Evolutionary conservation across 1,140 invertebrate species (phyloP).

Genomic region (Trichonephila clavipes): DNA sequence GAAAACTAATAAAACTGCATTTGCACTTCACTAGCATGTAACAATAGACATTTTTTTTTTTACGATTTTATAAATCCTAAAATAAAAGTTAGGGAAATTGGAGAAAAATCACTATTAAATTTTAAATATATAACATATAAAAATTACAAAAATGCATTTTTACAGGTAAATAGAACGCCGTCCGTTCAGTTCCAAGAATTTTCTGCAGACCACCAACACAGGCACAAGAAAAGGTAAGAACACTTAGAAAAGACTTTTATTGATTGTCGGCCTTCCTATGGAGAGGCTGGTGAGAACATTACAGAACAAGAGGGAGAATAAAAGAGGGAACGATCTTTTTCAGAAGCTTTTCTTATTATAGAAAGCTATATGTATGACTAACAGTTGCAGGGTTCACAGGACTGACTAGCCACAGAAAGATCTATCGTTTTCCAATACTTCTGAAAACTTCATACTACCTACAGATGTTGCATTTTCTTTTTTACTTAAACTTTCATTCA

Average conservation of each 20-base stretch:
- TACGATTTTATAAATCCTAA: too few species aligned
- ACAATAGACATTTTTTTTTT: too few species aligned
- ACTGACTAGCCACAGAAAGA: slow-evolving; percentile 15
- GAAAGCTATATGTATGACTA: slow-evolving; percentile 51
- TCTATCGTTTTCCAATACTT: slow-evolving; percentile 71
- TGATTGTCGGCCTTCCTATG: background rate
- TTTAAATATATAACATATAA: too few species aligned
- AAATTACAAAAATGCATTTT: too few species aligned
- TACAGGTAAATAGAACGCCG: too few species aligned
- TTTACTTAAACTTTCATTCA: background rate
- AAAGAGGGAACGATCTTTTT: slow-evolving; percentile 12
- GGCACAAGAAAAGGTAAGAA: background rate
- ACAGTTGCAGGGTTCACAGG: slow-evolving; percentile 60
- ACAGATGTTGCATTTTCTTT: slow-evolving; percentile 8
- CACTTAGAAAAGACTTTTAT: slow-evolving; percentile 6
- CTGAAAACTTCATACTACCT: slow-evolving; percentile 45
- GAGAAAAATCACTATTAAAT: too few species aligned
- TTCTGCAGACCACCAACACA: background rate
- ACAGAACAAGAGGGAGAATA: slow-evolving; percentile 10
- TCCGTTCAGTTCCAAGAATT: too few species aligned
- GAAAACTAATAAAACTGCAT: too few species aligned
- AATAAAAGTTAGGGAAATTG: too few species aligned
- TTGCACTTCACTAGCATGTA: too few species aligned
- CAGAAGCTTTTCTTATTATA: slow-evolving; percentile 55
- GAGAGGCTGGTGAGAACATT: background rate